These are phyloP conservation scores for Crypturellus undulatus DNA, from an alignment of 2,113 vertebrate genomes.

Conservation along the genomic window DNA sequence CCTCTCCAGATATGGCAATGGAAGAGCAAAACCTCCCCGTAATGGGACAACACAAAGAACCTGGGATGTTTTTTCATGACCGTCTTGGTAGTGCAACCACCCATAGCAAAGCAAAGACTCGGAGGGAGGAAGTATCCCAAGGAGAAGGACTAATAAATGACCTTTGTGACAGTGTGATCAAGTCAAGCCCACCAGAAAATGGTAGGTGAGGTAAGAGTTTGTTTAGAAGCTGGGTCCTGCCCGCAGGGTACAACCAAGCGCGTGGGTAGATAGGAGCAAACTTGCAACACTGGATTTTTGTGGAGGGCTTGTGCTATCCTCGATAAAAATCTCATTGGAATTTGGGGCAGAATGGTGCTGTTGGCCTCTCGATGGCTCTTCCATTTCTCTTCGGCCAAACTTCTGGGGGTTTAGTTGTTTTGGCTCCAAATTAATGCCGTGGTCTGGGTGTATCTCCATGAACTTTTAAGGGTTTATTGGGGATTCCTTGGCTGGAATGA, in stretches of 20 bases:
- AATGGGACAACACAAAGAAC: neutral
- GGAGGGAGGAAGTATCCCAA: neutral
- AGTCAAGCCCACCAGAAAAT: constrained; percentile 24
- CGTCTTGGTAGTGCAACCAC: neutral
- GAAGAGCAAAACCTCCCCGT: neutral
- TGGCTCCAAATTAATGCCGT: neutral
- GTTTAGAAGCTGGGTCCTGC: neutral
- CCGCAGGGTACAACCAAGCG: neutral
- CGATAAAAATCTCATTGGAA: constrained; percentile 47
- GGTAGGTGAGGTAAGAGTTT: constrained; percentile 9
- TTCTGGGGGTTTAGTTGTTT: neutral
- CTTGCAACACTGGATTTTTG: constrained; percentile 56
- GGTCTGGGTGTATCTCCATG: neutral
- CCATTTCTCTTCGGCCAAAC: neutral
- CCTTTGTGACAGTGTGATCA: neutral
- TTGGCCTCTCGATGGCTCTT: neutral
- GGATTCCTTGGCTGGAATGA: neutral
- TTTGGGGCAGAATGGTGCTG: constrained; percentile 32
- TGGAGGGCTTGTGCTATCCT: neutral
- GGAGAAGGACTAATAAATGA: neutral
- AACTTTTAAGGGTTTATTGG: neutral
- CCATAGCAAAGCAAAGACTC: neutral
- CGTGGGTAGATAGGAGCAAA: constrained; percentile 21
- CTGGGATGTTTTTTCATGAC: neutral
- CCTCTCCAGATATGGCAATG: neutral